Evolutionary conservation across 2,113 vertebrate species (phyloP), one percentile per base, ranked within the genome.

Genomic region (Haemorhous mexicanus): DNA sequence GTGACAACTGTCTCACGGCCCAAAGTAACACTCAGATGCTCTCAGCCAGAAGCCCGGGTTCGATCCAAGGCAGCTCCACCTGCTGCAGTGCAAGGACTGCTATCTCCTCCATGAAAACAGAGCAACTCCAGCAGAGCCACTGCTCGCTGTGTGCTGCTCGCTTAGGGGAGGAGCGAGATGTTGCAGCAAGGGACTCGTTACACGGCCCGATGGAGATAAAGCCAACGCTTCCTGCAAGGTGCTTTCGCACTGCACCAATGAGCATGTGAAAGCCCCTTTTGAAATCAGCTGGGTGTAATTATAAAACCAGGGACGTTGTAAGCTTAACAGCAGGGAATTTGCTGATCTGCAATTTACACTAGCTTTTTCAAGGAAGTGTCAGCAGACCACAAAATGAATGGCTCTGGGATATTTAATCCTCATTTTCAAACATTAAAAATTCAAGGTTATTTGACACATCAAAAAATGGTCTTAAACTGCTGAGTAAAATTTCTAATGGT

Each of bases 101-200:
- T 50, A 88, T 87, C 83, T 94, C 95, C 90, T 96, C 94, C 94
- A 73, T 82, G 63, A 87, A 78, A 91, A 70, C 39, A 92, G 81
- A 79, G 89, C 91, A 91, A 97, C 92, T 90, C 68, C 13, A 91
- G 86, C 93, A 96, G 37, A 97, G 86, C 84, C 93, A 90, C 78
- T 27, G 89, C 75, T 94, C 80, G 7, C 87, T 27, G 97, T 11
- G 39, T 8, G 93, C 91, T 39, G 92, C 68, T 11, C 63, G 95
- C 87, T 78, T 46, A 89, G 87, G 92, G 97, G 96, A 97, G 93
- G 95, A 91, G 94, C 92, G 55, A 98, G 84, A 95, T 91, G 80
- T 73, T 97, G 96, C 96, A 97, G 96, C 89, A 95, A 90, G 94
- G 95, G 96, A 97, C 97, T 98, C 87, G 46, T 86, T 96, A 46